Evolutionary conservation across 2,888 invertebrate genomes (phyloP).

Genomic region (Hyposoter dolosus): DNA sequence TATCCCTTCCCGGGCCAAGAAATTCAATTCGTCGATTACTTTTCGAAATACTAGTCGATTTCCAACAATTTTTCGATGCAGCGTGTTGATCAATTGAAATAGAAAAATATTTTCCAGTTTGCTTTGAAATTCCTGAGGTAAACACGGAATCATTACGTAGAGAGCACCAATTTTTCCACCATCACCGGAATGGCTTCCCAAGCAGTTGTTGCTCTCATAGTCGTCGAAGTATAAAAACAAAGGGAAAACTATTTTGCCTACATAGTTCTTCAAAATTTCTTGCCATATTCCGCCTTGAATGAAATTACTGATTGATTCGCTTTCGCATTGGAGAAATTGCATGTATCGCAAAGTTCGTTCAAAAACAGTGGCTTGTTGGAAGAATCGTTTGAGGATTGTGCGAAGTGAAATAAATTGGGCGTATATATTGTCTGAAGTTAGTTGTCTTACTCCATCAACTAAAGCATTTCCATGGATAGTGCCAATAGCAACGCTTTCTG

Average conservation of each 20-base stretch:
- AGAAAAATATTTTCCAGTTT: conserved; percentile 59
- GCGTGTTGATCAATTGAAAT: conserved; percentile 55
- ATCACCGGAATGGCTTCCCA: conserved; percentile 54
- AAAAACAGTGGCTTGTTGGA: conserved; percentile 50
- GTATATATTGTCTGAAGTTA: conserved; percentile 24
- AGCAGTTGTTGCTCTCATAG: conserved; percentile 58
- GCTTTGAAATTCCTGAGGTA: conserved; percentile 59
- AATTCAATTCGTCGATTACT: conserved; percentile 65
- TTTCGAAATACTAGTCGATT: conserved; percentile 47
- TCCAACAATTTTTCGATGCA: conserved; percentile 50
- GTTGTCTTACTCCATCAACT: background rate
- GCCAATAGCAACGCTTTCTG: conserved; percentile 30
- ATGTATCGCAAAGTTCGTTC: conserved; percentile 45
- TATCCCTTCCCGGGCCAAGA: conserved; percentile 58
- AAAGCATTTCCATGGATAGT: conserved; percentile 1
- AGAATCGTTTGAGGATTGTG: conserved; percentile 53
- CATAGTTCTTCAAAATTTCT: conserved; percentile 37
- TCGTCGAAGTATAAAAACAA: conserved; percentile 67
- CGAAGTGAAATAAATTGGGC: conserved; percentile 55
- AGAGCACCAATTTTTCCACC: conserved; percentile 36
- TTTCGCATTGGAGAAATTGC: conserved; percentile 14
- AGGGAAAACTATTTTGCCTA: conserved; percentile 54
- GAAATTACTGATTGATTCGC: conserved; percentile 46
- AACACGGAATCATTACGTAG: conserved; percentile 25
- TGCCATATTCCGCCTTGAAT: conserved; percentile 58